A percentile compares a stretch with the other conserved stretches of the same genome.
These are phyloP conservation scores for Amniataba percoides DNA, from an alignment of 2,797 vertebrate species.

Conservation along the genomic window DNA sequence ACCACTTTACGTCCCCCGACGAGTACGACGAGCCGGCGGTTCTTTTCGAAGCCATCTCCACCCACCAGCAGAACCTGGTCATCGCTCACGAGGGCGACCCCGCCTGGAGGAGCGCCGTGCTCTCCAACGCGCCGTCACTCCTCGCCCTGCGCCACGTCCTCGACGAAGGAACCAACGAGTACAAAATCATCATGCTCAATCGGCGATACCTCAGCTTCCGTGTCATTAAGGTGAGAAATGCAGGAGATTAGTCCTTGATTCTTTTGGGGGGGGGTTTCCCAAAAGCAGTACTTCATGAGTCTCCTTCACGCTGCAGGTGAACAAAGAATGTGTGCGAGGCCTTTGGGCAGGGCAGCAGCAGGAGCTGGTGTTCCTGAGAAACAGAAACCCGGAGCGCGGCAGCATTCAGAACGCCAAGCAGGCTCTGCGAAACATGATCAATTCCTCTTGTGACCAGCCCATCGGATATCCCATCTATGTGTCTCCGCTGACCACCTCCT, in stretches of 20 bases:
- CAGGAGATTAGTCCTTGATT: not conserved
- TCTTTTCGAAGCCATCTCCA: constrained; percentile 95
- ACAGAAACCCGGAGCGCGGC: constrained; percentile 97
- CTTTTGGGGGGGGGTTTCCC: not conserved
- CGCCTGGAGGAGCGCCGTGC: constrained; percentile 96
- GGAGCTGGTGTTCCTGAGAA: constrained; percentile 96
- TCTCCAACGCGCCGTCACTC: constrained; percentile 94
- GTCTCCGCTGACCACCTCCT: constrained; percentile 97
- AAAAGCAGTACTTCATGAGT: not conserved
- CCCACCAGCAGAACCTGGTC: constrained; percentile 94
- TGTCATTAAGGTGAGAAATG: constrained; percentile 92
- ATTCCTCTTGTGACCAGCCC: constrained; percentile 98
- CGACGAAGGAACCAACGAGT: constrained; percentile 98
- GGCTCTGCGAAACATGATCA: constrained; percentile 98
- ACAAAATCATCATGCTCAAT: constrained; percentile 99
- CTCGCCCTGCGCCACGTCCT: constrained; percentile 97
- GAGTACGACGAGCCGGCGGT: constrained; percentile 97
- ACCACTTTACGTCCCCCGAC: constrained; percentile 98
- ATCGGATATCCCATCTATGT: constrained; percentile 99
- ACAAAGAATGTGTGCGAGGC: constrained; percentile 97
- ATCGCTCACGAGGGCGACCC: constrained; percentile 98
- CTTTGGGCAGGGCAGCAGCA: constrained; percentile 99
- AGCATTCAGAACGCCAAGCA: constrained; percentile 99
- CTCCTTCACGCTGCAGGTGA: constrained; percentile 84
- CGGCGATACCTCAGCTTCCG: constrained; percentile 96